A percentile compares a stretch with the other conserved stretches of the same genome.
These are phyloP conservation scores for Dysdera silvatica DNA, from an alignment of 1,140 invertebrate genomes.

Conservation along the genomic window DNA sequence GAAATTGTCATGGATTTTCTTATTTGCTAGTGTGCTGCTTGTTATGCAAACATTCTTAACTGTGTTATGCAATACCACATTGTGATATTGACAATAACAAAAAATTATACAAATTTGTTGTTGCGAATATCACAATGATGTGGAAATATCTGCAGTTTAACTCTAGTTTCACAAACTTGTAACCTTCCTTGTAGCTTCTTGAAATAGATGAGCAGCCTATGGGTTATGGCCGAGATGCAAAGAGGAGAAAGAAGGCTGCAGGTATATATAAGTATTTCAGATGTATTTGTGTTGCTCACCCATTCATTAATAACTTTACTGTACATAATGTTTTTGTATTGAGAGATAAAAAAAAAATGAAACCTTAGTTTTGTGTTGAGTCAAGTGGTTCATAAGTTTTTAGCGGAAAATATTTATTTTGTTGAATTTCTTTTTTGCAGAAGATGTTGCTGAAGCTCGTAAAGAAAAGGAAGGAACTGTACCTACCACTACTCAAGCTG, in stretches of 20 bases:
- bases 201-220: constrained; percentile 88
- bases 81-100: no score
- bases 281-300: no score
- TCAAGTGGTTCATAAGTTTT: no score
- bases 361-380: no score
- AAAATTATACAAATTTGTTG: no score
- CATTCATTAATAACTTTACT: no score
- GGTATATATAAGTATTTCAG: constrained; percentile 42
- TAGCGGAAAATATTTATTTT: not conserved
- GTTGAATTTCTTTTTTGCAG: constrained; percentile 15
- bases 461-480: constrained; percentile 29
- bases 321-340: constrained; percentile 61
- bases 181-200: constrained; percentile 60
- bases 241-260: constrained; percentile 55
- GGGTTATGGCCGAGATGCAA: constrained; percentile 53
- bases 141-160: no score
- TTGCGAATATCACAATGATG: no score
- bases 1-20: no score
- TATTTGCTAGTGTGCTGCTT: no score
- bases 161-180: not conserved
- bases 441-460: constrained; percentile 43
- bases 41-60: no score
- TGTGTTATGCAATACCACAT: no score
- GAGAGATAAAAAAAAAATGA: constrained; percentile 64
- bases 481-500: constrained; percentile 28